These are phyloP conservation scores for Myotis findleyi DNA, from an alignment of 2,797 vertebrate genomes.

Conservation along the genomic window DNA sequence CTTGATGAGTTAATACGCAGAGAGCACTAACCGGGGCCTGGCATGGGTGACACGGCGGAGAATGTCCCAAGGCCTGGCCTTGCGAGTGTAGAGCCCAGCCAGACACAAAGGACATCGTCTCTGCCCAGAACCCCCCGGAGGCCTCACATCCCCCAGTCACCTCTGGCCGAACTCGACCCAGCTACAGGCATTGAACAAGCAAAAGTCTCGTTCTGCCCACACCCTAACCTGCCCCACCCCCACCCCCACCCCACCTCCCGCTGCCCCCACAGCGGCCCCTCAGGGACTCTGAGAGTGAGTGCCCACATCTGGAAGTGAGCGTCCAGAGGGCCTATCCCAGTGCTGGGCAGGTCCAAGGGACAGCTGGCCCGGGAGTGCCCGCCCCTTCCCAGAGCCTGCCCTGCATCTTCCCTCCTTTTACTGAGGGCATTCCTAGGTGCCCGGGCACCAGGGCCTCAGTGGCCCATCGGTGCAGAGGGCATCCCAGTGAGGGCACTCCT, in stretches of 20 bases:
- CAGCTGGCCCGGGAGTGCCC: background rate
- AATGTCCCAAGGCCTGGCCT: background rate
- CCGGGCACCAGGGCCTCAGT: background rate
- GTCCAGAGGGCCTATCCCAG: background rate
- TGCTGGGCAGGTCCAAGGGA: background rate
- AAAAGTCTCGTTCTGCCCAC: background rate
- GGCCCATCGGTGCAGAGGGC: background rate
- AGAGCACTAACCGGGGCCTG: rapidly evolving
- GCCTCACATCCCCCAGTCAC: background rate
- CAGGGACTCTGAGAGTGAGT: background rate
- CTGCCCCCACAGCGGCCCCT: background rate
- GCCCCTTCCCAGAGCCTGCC: background rate
- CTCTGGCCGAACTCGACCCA: background rate
- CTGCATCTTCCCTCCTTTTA: background rate
- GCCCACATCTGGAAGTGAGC: background rate
- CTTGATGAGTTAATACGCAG: rapidly evolving
- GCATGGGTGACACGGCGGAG: background rate
- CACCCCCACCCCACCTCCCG: background rate
- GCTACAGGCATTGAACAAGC: background rate
- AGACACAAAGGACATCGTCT: background rate
- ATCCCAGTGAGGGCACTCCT: background rate
- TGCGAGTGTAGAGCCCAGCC: background rate
- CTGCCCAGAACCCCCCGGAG: background rate
- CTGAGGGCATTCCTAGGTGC: background rate
- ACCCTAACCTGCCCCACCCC: background rate